Percentiles rank a stretch among this genome's conserved stretches.
phyloP scores from a whole-genome alignment of 2,113 vertebrate species.

The Anguilla japonica region DNA sequence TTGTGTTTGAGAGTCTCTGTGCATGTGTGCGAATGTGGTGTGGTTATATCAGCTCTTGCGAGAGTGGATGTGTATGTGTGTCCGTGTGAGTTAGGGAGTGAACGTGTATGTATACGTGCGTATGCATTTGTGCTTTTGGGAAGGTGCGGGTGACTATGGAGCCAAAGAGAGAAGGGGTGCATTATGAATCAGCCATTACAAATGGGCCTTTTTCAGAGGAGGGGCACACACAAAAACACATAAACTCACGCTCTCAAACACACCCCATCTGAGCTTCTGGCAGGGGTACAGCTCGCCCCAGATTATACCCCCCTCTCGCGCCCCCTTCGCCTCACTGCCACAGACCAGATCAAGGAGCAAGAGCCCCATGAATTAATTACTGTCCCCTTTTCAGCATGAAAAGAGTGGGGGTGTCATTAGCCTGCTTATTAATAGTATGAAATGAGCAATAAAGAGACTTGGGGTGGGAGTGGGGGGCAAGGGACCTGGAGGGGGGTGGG shows the following conservation, averaged over 20 bases:
- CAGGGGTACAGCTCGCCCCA: slow-evolving; percentile 21
- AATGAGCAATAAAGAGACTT: slow-evolving; percentile 31
- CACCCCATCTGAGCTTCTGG: slow-evolving; percentile 31
- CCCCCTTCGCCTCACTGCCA: slow-evolving; percentile 7
- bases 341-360: slow-evolving; percentile 33
- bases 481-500: slow-evolving; percentile 27
- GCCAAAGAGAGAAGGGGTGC: slow-evolving; percentile 1
- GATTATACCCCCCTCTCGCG: slow-evolving; percentile 16
- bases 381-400: slow-evolving; percentile 29
- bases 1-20: not conserved
- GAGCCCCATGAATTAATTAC: slow-evolving; percentile 34
- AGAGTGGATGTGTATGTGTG: not conserved
- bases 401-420: slow-evolving; percentile 26
- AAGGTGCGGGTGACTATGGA: not conserved
- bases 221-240: slow-evolving; percentile 15
- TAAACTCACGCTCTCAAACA: slow-evolving; percentile 26
- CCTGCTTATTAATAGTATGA: slow-evolving; percentile 31
- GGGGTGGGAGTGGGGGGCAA: slow-evolving; percentile 15
- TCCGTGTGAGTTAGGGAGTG: not conserved
- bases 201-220: slow-evolving; percentile 6
- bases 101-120: not conserved
- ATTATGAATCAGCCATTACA: slow-evolving; percentile 22
- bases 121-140: not conserved
- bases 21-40: not conserved
- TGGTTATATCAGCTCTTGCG: no score